phyloP scores from a whole-genome alignment of 1,140 invertebrate species.

The Carcinoscorpius rotundicauda region DNA sequence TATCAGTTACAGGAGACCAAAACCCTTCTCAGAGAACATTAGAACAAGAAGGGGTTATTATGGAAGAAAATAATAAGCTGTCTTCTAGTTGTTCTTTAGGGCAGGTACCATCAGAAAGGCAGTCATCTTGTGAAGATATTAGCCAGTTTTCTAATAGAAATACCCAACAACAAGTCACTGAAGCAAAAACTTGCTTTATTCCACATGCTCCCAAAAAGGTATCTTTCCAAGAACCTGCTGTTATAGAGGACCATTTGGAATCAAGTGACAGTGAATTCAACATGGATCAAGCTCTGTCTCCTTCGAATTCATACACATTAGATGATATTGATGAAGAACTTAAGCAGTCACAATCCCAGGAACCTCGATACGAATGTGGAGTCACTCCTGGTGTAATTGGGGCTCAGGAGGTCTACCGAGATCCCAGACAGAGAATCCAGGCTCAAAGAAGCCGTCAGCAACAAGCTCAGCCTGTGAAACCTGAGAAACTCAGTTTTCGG shows the following conservation, averaged over 20 bases:
- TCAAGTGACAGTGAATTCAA: too few relatives aligned
- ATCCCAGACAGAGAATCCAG: constrained; percentile 64
- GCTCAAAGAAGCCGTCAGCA: constrained; percentile 53
- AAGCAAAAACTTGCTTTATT: too few relatives aligned
- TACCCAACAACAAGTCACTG: too few relatives aligned
- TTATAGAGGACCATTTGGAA: neutral
- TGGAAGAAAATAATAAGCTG: too few relatives aligned
- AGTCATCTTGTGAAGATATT: constrained; percentile 19
- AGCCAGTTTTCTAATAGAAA: neutral
- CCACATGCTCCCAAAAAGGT: constrained; percentile 25
- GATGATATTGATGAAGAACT: constrained; percentile 27
- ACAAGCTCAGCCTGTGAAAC: constrained; percentile 49
- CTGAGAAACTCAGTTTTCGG: constrained; percentile 82
- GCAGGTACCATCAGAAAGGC: neutral
- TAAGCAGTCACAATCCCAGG: constrained; percentile 17
- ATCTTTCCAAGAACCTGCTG: constrained; percentile 25
- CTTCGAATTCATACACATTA: constrained; percentile 14
- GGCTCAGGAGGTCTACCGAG: constrained; percentile 84
- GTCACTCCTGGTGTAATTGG: constrained; percentile 81
- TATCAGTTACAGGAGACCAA: too few relatives aligned
- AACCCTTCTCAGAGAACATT: too few relatives aligned
- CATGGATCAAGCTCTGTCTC: neutral
- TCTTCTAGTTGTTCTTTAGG: too few relatives aligned
- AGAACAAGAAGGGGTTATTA: too few relatives aligned
- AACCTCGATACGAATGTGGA: constrained; percentile 21